Base-by-base conservation (phyloP, 2,797 vertebrate genomes). In the Silurus lanzhouensis region DNA sequence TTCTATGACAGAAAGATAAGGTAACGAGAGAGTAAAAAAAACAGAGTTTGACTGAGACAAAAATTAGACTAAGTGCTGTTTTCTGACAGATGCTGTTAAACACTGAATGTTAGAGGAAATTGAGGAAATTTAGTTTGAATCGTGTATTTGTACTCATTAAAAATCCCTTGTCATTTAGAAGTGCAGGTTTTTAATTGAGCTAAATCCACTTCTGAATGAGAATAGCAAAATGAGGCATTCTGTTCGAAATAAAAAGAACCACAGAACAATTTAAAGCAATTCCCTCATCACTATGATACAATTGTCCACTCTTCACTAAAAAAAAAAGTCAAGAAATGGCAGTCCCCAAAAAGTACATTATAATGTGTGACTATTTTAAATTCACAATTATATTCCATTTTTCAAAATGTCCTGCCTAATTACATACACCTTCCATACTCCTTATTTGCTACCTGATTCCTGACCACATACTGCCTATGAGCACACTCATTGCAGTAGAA, bases 1-100 rank as follows among this genome's bases (percentile, higher is more conserved):
- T 67, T n/a, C 20, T 44, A 10, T 25, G 14, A 68, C 14, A 46
- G 12, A 63, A 6, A 13, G 38, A 80, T 27, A 6, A 61, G 25
- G 10, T 55, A 67, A 89, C 91, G 92, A 89, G 91, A 91, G 88
- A 87, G 90, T 90, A 92, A 91, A 90, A 91, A 86, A 68, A 71
- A 31, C 55, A 27, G 13, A 13, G 6, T n/a, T n/a, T 46, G 72
- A 58, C 0, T 19, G 52, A 76, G 25, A 76, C 25, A 76, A 58
- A 76, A 58, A 76, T 58, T 12, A 6, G 10, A 74, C 85, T 27
- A 22, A 27, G 48, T 78, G 82, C 72, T 85, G 81, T 74, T 76
- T 70, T 80, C 44, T 38, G 75, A 68, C 66, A 84, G 60, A 76
- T 76, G 82, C 46, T 77, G 68, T 83, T 79, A 81, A 83, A 61